Evolutionary conservation across 2,888 invertebrate species (phyloP), one percentile per base, ranked within the genome.

Genomic region (Tinea pellionella): DNA sequence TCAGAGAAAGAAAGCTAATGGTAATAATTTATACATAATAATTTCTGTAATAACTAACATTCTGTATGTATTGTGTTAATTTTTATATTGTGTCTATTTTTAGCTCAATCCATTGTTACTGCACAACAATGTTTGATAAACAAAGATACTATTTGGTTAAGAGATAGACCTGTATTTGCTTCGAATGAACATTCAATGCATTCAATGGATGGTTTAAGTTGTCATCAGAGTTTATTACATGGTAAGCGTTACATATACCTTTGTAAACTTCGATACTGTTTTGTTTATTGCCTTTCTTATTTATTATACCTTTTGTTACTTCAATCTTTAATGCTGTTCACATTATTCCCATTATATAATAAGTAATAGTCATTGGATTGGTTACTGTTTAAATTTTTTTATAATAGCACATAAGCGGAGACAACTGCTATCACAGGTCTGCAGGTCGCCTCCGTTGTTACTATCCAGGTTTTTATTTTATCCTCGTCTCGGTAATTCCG

Each of bases 101-200:
- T 77, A 86, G 86, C 86, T 77, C 86, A 86, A 73, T 80, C 86
- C 68, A 85, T 86, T 74, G 84, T 85, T 63, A 85, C 85, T 64
- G 86, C 86, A 60, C 86, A 86, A 67, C 86, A 85, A 68, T 86
- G 86, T 71, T 70, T 87, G 72, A 78, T 87, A 74, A 86, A 87
- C 78, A 87, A 87, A 74, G 86, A 87, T 69, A 86, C 86, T 63
- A 85, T 87, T 68, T 87, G 86, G 86, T 71, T 87, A 60, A 74
- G 86, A 65, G 86, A 87, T 59, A 74, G 85, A 63, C 84, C 86
- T 32, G 78, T 83, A 62, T 86, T 85, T 65, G 78, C 80, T 30
- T 77, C 81, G 9, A 77, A 73, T 60, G 84, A 86, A 64, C 70
- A 75, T 51, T 72, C 74, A 64, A 66, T 83, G 63, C 70, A 75